These are phyloP conservation scores for Sycophaga agraensis DNA, from an alignment of 1,140 invertebrate genomes.

Conservation along the genomic window DNA sequence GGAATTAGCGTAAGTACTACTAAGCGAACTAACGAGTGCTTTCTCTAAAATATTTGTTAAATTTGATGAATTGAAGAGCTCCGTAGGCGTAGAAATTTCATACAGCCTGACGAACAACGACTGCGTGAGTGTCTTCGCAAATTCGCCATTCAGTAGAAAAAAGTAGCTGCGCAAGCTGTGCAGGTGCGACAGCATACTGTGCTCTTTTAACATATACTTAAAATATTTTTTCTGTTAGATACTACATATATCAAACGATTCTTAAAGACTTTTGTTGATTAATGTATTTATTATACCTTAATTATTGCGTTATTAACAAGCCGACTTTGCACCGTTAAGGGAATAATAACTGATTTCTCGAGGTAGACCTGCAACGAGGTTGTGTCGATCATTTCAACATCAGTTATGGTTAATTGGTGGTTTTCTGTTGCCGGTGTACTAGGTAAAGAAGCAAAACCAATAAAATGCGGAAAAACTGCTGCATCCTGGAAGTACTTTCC, in stretches of 20 bases:
- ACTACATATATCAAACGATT: too few relatives aligned
- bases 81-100: conserved; percentile 62
- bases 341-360: conserved; percentile 68
- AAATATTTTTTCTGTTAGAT: too few relatives aligned
- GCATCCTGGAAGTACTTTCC: conserved; percentile 19
- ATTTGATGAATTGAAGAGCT: conserved; percentile 68
- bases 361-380: conserved; percentile 64
- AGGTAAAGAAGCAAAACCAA: conserved; percentile 19
- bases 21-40: conserved; percentile 57
- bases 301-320: conserved; percentile 72
- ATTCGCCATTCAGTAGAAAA: conserved; percentile 76
- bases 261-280: too few relatives aligned
- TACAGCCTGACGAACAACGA: conserved; percentile 68
- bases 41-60: conserved; percentile 68
- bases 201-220: conserved; percentile 65
- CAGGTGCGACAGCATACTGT: conserved; percentile 69
- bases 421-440: conserved; percentile 32
- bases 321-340: conserved; percentile 67
- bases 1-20: conserved; percentile 45
- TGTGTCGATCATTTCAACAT: conserved; percentile 51
- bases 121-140: conserved; percentile 67
- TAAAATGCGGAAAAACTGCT: conserved; percentile 32
- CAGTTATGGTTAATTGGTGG: conserved; percentile 40
- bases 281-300: conserved; percentile 42
- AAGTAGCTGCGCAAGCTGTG: conserved; percentile 72